Evolutionary conservation across 2,888 invertebrate genomes (phyloP).

Genomic region (Agriopis aurantiaria): DNA sequence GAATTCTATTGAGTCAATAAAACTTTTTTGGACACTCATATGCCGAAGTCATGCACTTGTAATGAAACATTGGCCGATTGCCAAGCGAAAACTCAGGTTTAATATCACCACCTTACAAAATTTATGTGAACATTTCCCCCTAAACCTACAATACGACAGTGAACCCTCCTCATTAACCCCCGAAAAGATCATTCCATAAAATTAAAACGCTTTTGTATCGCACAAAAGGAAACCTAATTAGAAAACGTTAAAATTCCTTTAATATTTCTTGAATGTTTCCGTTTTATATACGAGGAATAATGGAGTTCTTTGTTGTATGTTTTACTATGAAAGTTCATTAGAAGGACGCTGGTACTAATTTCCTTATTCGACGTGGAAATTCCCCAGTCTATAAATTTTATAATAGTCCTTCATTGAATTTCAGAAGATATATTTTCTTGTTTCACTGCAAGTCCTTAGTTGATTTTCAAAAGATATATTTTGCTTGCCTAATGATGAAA

Average conservation of each 20-base stretch:
- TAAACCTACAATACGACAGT: conserved; percentile 2
- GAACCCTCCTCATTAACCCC: conserved; percentile 24
- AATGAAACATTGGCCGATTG: not conserved
- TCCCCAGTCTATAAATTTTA: not conserved
- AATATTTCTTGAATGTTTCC: conserved; percentile 35
- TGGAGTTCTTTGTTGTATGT: conserved; percentile 39
- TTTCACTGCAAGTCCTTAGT: not conserved
- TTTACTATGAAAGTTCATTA: conserved; percentile 43
- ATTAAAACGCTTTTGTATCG: conserved; percentile 36
- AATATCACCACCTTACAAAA: not conserved
- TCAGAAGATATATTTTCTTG: too few species aligned
- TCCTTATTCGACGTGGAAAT: conserved; percentile 15
- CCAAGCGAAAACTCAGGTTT: not conserved
- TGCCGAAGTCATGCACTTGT: not conserved
- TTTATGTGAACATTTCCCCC: conserved; percentile 10
- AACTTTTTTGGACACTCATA: too few species aligned
- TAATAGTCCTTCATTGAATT: not conserved
- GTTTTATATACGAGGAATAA: conserved; percentile 36
- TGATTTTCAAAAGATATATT: too few species aligned
- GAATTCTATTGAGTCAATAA: too few species aligned
- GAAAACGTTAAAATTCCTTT: conserved; percentile 44
- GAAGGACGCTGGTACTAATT: conserved; percentile 10
- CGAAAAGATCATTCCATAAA: conserved; percentile 28
- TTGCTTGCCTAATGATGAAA: too few species aligned
- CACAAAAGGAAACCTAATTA: conserved; percentile 42